Evolutionary conservation across 2,888 invertebrate genomes (phyloP), one percentile per base, ranked within the genome.

Genomic region (Pachydiplax longipennis): DNA sequence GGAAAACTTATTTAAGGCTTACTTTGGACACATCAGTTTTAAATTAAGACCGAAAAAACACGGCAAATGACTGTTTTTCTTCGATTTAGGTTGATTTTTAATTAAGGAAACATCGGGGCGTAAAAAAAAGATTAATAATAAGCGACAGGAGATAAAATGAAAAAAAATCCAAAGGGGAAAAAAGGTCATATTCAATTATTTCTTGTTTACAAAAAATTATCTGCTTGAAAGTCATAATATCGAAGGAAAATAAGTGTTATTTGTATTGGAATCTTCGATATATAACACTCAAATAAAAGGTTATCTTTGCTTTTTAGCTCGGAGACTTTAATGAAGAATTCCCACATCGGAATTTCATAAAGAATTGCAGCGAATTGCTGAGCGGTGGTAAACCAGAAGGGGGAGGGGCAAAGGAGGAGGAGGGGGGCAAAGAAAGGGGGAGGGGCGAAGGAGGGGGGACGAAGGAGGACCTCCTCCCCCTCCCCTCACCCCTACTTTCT

Each of bases 131-230:
- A 87, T 87, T 87, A 87, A 87, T 87, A 65, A 87, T 87, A 87
- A 87, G 87, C 87, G 40, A 37, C 53, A 53, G 5, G 87, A n/a
- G 61, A 61, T 87, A 87, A 87, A 87, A 65, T 65, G 37, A 61
- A 87, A 87, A n/a, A n/a, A 87, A 35, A 35, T 87, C 58, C 61
- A 58, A 15, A 53, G 82, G 22, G 87, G 31, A 65, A 58, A 25
- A 65, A 73, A 25, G 31, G 73, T 31, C 73, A 87, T 37, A 87
- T 65, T 61, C 87, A 87, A 87, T 87, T 87, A 87, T 61, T 87
- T 87, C 58, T 37, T 87, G 87, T 87, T 87, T 87, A 87, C 87
- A 87, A 87, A 87, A 83, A 87, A 87, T 87, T 87, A 87, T n/a
- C 61, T 37, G 87, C 87, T 87, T 87, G 87, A 87, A 87, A 87